phyloP scores from a whole-genome alignment of 1,140 invertebrate species.

The Cydia splendana region DNA sequence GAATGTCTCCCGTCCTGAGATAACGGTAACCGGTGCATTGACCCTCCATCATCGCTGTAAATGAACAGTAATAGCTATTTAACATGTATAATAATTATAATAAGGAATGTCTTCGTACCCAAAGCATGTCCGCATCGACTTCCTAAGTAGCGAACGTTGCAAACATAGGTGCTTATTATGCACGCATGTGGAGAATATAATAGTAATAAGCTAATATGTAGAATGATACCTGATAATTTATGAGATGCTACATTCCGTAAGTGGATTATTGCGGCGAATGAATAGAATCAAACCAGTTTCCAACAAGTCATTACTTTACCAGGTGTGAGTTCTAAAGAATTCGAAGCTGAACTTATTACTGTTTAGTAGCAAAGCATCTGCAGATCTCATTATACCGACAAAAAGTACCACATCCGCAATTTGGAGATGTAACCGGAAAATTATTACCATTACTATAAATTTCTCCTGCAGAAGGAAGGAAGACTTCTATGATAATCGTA shows the following conservation, averaged over 20 bases:
- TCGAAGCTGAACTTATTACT: constrained; percentile 5
- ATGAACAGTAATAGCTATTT: constrained; percentile 60
- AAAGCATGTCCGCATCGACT: constrained; percentile 52
- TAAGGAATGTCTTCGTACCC: constrained; percentile 34
- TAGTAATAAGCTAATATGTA: constrained; percentile 23
- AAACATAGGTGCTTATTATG: constrained; percentile 57
- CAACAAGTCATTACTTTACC: constrained; percentile 10
- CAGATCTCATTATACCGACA: constrained; percentile 7
- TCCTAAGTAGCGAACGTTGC: constrained; percentile 55
- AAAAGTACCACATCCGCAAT: constrained; percentile 37
- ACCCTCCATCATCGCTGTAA: constrained; percentile 49
- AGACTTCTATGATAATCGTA: constrained; percentile 39
- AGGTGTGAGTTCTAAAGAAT: constrained; percentile 26
- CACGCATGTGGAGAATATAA: constrained; percentile 34
- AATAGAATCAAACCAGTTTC: constrained; percentile 23
- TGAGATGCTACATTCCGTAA: neutral
- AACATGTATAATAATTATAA: constrained; percentile 52
- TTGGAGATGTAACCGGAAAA: constrained; percentile 37
- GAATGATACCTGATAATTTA: constrained; percentile 26
- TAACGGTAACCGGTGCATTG: constrained; percentile 61
- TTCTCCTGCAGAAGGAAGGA: constrained; percentile 49
- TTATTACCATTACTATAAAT: constrained; percentile 52
- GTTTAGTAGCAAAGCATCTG: constrained; percentile 15
- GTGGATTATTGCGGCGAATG: constrained; percentile 9
- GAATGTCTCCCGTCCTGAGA: constrained; percentile 36